Evolutionary conservation across 1,140 invertebrate genomes (phyloP), one percentile per base, ranked within the genome.

Genomic region (Zaprionus taronus): DNA sequence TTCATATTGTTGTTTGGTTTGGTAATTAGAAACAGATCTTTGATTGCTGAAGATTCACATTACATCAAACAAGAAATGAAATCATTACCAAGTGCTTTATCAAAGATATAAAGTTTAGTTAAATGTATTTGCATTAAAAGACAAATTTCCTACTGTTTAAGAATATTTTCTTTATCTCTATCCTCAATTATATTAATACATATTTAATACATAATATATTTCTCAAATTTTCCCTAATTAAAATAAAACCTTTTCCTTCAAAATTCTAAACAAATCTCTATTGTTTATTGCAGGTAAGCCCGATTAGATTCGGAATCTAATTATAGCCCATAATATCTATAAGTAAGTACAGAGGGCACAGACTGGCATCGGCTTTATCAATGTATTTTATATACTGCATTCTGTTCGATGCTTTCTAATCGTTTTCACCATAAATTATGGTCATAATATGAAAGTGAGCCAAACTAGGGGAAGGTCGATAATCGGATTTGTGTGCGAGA

Each of bases 341-440:
- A 17, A 31, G 67, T 63, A 64, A 58, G 53, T 57, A 70, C 38
- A 62, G 31, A 44, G 28, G 34, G 31, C 34, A 17, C n/a, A 17
- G 4, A 56, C 12, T 20, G 41, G 14, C 4, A 31, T 31, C 28
- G 28, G 31, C 31, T 34, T 60, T 83, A 80, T 66, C 78, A 81
- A 89, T 87, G 41, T 47, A 47, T 47, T 47, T 17, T 17, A 47
- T 47, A 83, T 72, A 80, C 68, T 62, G 74, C 36, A 58, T 55
- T 47, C 7, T 57, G 44, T 66, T 49, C 26, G 44, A 60, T 64
- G 51, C 44, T 56, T 49, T 81, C 75, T 89, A 90, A 89, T 90
- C 85, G 85, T 53, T 85, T 81, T 41, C 15, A 85, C 86, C 85
- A 91, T 90, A 90, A 90, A 80, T 90, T 90, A 90, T 70, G 72